phyloP scores from a whole-genome alignment of 2,797 vertebrate species.

The Dallia pectoralis region DNA sequence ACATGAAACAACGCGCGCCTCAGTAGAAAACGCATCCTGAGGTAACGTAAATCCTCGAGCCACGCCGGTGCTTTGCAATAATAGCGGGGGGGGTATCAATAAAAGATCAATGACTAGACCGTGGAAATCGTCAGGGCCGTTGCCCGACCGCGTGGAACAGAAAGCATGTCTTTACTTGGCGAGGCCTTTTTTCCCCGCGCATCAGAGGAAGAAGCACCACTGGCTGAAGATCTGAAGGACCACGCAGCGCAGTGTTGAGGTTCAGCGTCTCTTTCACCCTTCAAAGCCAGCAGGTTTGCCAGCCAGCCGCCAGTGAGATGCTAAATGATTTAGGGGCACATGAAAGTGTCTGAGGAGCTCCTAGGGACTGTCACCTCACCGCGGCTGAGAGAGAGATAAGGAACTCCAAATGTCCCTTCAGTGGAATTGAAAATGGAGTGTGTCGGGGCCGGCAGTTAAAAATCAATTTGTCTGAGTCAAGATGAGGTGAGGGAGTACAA shows the following conservation, averaged over 20 bases:
- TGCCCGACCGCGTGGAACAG: background rate
- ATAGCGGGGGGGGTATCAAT: background rate
- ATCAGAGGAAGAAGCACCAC: background rate
- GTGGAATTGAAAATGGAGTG: conserved; percentile 19
- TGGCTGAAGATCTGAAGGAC: background rate
- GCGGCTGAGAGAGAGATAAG: background rate
- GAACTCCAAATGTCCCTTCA: background rate
- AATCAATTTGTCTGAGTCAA: background rate
- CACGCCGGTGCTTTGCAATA: background rate
- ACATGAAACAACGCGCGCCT: no score
- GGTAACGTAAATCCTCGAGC: background rate
- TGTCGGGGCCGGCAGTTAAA: background rate
- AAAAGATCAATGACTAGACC: background rate
- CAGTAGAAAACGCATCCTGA: background rate
- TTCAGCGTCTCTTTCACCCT: conserved; percentile 13
- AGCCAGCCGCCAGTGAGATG: background rate
- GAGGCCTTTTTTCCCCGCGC: background rate
- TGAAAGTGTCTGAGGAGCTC: background rate
- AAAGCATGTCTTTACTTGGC: background rate
- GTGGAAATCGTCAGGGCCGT: background rate
- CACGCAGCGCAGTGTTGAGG: background rate
- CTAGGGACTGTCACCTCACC: background rate
- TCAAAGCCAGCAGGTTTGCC: background rate
- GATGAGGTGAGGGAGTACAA: background rate
- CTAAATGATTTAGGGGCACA: conserved; percentile 18